A percentile compares a stretch with the other conserved stretches of the same genome.
phyloP scores from a whole-genome alignment of 2,888 invertebrate species.

The Ophion ellenae region DNA sequence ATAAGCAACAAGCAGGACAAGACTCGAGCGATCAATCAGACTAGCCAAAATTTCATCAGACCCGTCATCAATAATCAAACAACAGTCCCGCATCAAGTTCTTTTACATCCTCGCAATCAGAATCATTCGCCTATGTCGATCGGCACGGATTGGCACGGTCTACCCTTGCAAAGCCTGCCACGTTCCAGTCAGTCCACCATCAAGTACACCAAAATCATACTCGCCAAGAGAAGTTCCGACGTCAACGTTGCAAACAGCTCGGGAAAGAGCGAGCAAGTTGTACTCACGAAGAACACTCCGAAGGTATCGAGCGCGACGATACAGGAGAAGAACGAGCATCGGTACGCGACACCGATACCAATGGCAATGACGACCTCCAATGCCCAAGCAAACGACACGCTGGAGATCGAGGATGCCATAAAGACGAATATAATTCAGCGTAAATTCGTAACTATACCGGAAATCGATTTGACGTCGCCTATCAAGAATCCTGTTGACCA shows the following conservation, averaged over 20 bases:
- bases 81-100: constrained; percentile 64
- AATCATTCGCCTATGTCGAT: constrained; percentile 58
- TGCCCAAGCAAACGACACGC: constrained; percentile 64
- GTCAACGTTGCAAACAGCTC: constrained; percentile 57
- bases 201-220: constrained; percentile 85
- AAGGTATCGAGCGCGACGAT: constrained; percentile 67
- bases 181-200: constrained; percentile 73
- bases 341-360: constrained; percentile 67
- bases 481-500: constrained; percentile 46
- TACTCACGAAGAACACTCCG: constrained; percentile 75
- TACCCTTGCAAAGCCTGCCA: constrained; percentile 65
- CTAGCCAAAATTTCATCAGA: constrained; percentile 68
- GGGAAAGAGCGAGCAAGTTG: constrained; percentile 74
- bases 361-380: constrained; percentile 57
- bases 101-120: constrained; percentile 62
- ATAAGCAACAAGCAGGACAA: constrained; percentile 80
- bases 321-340: constrained; percentile 73
- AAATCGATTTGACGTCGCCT: constrained; percentile 68
- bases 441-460: constrained; percentile 69
- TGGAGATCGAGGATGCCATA: constrained; percentile 79
- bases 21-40: constrained; percentile 24
- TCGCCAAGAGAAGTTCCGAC: constrained; percentile 82
- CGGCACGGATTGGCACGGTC: constrained; percentile 48
- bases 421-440: constrained; percentile 78
- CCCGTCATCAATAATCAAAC: constrained; percentile 36